Evolutionary conservation across 1,140 invertebrate genomes (phyloP).

Genomic region (Centruroides vittatus): DNA sequence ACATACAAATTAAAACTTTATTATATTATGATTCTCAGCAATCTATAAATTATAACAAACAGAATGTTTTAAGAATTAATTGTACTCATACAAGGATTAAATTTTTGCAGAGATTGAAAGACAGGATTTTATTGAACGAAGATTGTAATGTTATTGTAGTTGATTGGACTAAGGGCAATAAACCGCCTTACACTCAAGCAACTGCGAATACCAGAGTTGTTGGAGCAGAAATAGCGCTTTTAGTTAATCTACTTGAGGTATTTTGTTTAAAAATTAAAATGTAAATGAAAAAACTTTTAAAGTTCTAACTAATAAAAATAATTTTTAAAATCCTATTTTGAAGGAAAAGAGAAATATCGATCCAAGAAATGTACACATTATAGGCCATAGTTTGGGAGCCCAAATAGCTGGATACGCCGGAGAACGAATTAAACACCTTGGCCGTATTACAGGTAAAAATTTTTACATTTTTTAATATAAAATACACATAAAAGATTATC

Average conservation of each 20-base stretch:
- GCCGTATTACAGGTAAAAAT: neutral
- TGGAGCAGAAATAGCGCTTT: slow-evolving; percentile 42
- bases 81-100: too few species aligned
- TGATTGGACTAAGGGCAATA: slow-evolving; percentile 69
- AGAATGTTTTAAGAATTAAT: too few species aligned
- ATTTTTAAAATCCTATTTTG: neutral
- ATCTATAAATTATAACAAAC: too few species aligned
- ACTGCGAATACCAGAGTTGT: slow-evolving; percentile 60
- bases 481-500: too few species aligned
- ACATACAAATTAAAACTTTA: too few species aligned
- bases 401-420: slow-evolving; percentile 52
- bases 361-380: slow-evolving; percentile 26
- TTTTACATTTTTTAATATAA: too few species aligned
- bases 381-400: slow-evolving; percentile 62
- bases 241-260: too few species aligned
- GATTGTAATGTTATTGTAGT: slow-evolving; percentile 69
- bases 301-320: too few species aligned
- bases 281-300: too few species aligned
- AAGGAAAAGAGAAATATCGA: slow-evolving; percentile 21
- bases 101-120: too few species aligned
- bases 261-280: too few species aligned
- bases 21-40: too few species aligned
- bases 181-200: slow-evolving; percentile 56
- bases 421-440: neutral
- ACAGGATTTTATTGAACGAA: slow-evolving; percentile 40